phyloP scores from a whole-genome alignment of 2,888 invertebrate species.

The Drosophila paranaensis region DNA sequence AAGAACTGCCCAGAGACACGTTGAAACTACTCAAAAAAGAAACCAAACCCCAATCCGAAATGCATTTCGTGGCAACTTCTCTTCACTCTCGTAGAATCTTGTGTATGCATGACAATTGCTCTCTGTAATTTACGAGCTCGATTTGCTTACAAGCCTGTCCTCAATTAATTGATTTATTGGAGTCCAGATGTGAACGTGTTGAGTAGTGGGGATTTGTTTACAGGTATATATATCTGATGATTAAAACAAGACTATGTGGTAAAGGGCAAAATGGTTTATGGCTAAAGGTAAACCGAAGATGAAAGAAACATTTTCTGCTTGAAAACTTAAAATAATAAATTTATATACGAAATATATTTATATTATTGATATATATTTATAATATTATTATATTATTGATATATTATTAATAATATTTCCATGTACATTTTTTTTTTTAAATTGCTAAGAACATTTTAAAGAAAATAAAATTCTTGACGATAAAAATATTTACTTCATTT shows the following conservation, averaged over 20 bases:
- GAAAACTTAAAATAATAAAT: background rate
- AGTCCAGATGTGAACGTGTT: conserved; percentile 26
- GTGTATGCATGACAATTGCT: conserved; percentile 57
- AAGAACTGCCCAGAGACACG: conserved; percentile 52
- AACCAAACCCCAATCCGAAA: conserved; percentile 28
- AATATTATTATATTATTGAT: too few species aligned
- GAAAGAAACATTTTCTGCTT: background rate
- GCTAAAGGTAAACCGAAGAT: background rate
- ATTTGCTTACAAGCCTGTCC: conserved; percentile 60
- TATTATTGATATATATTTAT: too few species aligned
- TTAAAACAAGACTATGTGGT: background rate
- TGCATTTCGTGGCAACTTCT: conserved; percentile 53
- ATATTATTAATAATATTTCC: too few species aligned
- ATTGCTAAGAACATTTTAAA: too few species aligned
- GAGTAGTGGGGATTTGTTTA: background rate
- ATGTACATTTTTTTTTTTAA: too few species aligned
- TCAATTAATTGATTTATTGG: conserved; percentile 73
- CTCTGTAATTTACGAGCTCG: conserved; percentile 74
- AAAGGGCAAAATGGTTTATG: background rate
- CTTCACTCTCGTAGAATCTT: conserved; percentile 16
- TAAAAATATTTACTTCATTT: too few species aligned
- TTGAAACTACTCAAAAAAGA: conserved; percentile 32
- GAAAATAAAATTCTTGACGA: too few species aligned
- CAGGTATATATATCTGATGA: background rate
- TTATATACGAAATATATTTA: too few species aligned